Evolutionary conservation across 2,113 vertebrate species (phyloP).

Genomic region (Ictidomys tridecemlineatus): DNA sequence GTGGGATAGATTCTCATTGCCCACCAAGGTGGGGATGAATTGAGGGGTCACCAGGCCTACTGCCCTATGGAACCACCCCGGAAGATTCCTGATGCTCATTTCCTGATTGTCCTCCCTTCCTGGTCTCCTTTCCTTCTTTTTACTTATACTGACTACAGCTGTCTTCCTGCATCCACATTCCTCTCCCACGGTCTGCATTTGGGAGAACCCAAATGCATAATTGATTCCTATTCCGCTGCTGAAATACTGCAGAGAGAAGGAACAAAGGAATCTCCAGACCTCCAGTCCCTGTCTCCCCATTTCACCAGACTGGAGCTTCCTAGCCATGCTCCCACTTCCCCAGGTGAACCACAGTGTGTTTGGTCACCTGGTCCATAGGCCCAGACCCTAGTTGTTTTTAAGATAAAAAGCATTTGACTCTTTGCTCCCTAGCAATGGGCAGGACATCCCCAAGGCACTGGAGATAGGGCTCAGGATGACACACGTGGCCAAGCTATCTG

Average conservation of each 20-base stretch:
- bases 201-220: background rate
- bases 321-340: background rate
- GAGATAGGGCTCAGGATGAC: background rate
- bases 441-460: background rate
- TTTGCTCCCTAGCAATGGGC: constrained; percentile 18
- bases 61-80: too few relatives aligned
- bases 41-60: too few relatives aligned
- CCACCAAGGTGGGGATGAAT: too few relatives aligned
- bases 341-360: background rate
- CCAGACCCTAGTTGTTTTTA: background rate
- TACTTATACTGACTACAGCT: background rate
- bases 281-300: background rate
- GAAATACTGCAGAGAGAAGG: background rate
- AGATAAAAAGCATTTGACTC: background rate
- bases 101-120: background rate
- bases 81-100: background rate
- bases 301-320: background rate
- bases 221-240: background rate
- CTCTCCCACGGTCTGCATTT: background rate
- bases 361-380: background rate
- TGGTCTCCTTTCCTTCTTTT: background rate
- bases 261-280: background rate
- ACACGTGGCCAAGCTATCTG: constrained; percentile 33
- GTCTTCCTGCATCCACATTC: background rate
- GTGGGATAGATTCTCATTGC: background rate